Evolutionary conservation across 1,140 invertebrate genomes (phyloP), one percentile per base, ranked within the genome.

Genomic region (Ceratina calcarata): DNA sequence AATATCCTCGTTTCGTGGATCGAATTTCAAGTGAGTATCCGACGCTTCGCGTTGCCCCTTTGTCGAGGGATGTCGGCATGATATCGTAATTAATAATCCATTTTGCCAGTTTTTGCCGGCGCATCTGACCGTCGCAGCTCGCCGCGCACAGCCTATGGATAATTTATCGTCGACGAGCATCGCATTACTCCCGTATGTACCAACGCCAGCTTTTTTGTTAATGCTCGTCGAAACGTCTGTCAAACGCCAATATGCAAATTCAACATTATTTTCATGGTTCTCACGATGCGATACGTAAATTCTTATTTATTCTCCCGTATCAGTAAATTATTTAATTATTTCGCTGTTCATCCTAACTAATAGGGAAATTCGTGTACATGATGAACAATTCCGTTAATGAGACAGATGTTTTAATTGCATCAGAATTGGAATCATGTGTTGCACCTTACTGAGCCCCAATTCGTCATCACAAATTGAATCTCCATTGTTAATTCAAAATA

Each of bases 11-110:
- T 55, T 45, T 55, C 22, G 12, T 10, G 13, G 51, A 57, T 58
- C 13, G 53, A 77, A 77, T 81, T 78, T 49, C 53, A 53, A 45
- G 37, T 10, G 37, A 45, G 6, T 45, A 45, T 0, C 37, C 37
- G 37, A 45, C 37, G 37, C 0, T 45, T 45, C 37, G 37, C 53
- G 24, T 45, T 53, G 24, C 57, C 49, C 18, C 55, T 45, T 22
- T 32, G 27, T n/a, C 27, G 45, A n/a, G 18, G 37, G 20, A 20
- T 70, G 83, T 71, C 73, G 84, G 80, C 84, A 68, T 72, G 85
- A 89, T 90, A 89, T 89, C 80, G 89, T 89, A 91, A 93, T 93
- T 92, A 93, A 93, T 93, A 92, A 92, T 90, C 91, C 89, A 93
- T 93, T 91, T 89, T 83, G 80, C 61, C 70, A 60, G 79, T 91